Percentiles rank a stretch among this genome's conserved stretches.
Evolutionary conservation across 2,888 invertebrate species (phyloP).

Genomic region (Trichogramma evanescens): DNA sequence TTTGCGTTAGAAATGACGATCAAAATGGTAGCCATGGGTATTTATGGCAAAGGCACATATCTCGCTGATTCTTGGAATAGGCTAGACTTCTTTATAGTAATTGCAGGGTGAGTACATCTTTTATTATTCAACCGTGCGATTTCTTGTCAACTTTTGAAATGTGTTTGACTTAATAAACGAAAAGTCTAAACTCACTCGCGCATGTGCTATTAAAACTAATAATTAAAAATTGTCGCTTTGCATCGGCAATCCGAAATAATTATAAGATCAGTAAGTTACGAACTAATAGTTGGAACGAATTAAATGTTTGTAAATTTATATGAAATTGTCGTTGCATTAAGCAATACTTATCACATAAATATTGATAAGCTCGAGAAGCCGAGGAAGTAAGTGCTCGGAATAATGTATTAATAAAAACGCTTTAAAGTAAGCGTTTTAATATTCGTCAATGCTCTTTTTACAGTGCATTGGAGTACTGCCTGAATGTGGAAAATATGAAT

Average conservation of each 20-base stretch:
- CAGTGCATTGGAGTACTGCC: constrained; percentile 79
- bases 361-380: no score
- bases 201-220: no score
- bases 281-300: no score
- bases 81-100: constrained; percentile 94
- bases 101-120: constrained; percentile 74
- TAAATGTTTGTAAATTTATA: no score
- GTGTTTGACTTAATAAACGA: no score
- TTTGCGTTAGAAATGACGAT: constrained; percentile 97
- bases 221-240: no score
- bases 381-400: neutral
- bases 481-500: constrained; percentile 96
- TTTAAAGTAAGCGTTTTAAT: no score
- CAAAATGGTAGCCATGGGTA: constrained; percentile 98
- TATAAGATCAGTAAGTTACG: no score
- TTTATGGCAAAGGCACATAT: constrained; percentile 88
- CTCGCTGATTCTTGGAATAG: constrained; percentile 98
- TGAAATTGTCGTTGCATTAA: no score
- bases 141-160: neutral
- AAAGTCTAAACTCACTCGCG: no score
- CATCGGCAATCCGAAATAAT: no score
- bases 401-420: neutral
- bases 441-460: constrained; percentile 25
- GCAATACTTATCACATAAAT: no score
- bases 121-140: neutral